Base-by-base conservation (phyloP, 2,113 vertebrate species). In the Cephalopterus ornatus region DNA sequence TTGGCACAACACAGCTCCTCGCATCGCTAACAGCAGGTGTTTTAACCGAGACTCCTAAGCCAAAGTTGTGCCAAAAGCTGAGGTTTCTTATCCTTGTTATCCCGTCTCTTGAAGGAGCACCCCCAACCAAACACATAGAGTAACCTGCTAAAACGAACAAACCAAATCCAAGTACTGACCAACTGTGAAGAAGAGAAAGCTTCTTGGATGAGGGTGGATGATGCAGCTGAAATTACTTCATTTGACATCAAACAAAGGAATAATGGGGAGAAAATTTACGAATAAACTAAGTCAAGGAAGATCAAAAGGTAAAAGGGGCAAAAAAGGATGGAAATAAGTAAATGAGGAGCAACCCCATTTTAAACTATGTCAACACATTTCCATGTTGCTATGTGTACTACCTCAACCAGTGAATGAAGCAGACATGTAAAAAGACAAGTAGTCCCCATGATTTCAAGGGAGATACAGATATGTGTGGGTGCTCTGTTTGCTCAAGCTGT, bases 1-100 rank as follows among this genome's bases (percentile, higher is more conserved):
- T 76, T 2, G 0, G 28, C 49, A 41, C 30, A 89, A 35, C 30
- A 26, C 3, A 3, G 26, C 33, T 52, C 41, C 33, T 11, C 1
- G 4, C 27, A 24, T 30, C 5, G 10, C 41, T 56, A 55, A 27
- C 28, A 67, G 80, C 5, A 12, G 11, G 19, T 30, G 15, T 55
- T 55, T 76, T 39, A 30, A 32, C n/a, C 49, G 66, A 67, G 66
- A 39, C 12, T 52, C 33, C 41, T 50, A 82, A 65, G 24, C 35
- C 58, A 80, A 82, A 85, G 32, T 8, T 56, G 20, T 72, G 23
- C 52, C 62, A 70, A 56, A 66, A 67, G 44, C 42, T 55, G 50
- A 79, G 82, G 27, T 4, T 27, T 77, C 49, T 83, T 67, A 49
- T 9, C 14, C 14, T 39, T 17, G 3, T 53, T 62, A 32, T 42